These are phyloP conservation scores for Ganaspis sp. DNA, from an alignment of 1,140 invertebrate species.

Conservation along the genomic window DNA sequence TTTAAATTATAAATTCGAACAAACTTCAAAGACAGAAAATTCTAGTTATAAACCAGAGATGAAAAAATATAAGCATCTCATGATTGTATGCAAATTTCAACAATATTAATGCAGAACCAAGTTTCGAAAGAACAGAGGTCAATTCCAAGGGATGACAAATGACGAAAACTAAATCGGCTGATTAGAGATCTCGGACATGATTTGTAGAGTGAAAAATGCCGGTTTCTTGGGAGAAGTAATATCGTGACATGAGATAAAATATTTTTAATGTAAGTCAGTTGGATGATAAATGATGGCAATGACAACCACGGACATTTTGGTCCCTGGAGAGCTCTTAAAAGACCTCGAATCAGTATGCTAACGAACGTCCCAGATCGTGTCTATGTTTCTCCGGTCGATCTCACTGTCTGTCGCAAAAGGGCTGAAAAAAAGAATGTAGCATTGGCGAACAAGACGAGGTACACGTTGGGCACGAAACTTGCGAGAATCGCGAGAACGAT, in stretches of 20 bases:
- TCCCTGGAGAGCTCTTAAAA: neutral
- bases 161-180: neutral
- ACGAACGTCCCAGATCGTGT: constrained; percentile 30
- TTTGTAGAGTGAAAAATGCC: neutral
- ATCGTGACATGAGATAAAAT: neutral
- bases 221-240: neutral
- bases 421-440: constrained; percentile 18
- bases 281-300: constrained; percentile 6
- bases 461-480: constrained; percentile 39
- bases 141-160: no score
- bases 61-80: no score
- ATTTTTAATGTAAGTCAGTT: neutral
- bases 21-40: no score
- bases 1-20: no score
- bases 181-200: neutral
- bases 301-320: constrained; percentile 28
- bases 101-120: no score
- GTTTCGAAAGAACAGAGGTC: no score
- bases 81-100: no score
- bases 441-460: constrained; percentile 20
- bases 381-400: constrained; percentile 18
- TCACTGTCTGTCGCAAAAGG: constrained; percentile 26
- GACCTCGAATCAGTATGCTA: constrained; percentile 28
- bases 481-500: constrained; percentile 58
- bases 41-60: no score